Evolutionary conservation across 2,797 vertebrate genomes (phyloP).

Genomic region (Pangasius larnaudii): DNA sequence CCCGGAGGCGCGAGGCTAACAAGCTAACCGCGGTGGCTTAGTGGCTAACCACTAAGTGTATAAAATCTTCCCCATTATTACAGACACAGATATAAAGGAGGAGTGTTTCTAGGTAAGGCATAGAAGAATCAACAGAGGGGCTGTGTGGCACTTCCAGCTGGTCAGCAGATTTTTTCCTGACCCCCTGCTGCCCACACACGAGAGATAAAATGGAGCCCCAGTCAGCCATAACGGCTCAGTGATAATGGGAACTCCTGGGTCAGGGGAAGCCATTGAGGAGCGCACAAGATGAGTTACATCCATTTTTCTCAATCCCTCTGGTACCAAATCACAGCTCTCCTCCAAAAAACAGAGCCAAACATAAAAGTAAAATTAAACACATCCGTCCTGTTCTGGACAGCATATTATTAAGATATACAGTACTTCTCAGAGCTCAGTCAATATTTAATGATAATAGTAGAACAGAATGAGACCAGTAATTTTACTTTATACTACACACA

Average conservation of each 20-base stretch:
- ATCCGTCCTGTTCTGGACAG: slow-evolving; percentile 22
- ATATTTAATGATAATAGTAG: slow-evolving; percentile 41
- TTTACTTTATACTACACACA: slow-evolving; percentile 3
- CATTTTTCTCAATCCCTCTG: slow-evolving; percentile 18
- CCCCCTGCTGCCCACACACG: slow-evolving; percentile 39
- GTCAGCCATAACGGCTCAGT: slow-evolving; percentile 22
- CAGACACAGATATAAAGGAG: background rate
- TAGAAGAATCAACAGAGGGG: slow-evolving; percentile 13
- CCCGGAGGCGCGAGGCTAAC: too few species aligned
- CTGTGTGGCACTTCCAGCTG: slow-evolving; percentile 44
- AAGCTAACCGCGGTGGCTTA: too few species aligned
- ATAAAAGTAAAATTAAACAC: slow-evolving; percentile 35
- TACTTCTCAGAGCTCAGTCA: background rate
- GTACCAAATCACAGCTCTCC: slow-evolving; percentile 18
- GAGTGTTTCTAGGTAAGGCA: slow-evolving; percentile 16
- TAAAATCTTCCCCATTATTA: background rate
- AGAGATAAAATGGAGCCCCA: slow-evolving; percentile 43
- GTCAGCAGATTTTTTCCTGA: slow-evolving; percentile 49
- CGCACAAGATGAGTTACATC: slow-evolving; percentile 35
- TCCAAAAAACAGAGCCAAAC: slow-evolving; percentile 13
- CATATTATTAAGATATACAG: slow-evolving; percentile 22
- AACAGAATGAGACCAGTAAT: background rate
- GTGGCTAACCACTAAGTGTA: too few species aligned
- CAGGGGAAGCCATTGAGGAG: slow-evolving; percentile 23
- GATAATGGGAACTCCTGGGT: slow-evolving; percentile 49